Evolutionary conservation across 2,888 invertebrate species (phyloP), one percentile per base, ranked within the genome.

Genomic region (Chrysolina haemoptera): DNA sequence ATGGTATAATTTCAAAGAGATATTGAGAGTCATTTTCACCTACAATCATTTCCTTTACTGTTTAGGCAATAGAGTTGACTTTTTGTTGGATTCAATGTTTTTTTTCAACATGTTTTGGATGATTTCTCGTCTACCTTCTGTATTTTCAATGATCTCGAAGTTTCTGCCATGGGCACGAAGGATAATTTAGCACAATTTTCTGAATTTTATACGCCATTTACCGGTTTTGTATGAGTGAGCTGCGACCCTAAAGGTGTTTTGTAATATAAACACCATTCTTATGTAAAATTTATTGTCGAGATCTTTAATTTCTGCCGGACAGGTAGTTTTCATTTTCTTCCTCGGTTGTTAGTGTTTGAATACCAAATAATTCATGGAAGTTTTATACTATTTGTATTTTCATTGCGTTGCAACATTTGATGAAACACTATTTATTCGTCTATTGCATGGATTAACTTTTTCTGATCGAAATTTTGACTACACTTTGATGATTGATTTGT

Each of bases 181-280:
- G 20, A 55, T 55, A 59, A 27, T 35, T 22, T 27, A 59, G n/a
- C 59, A 59, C 59, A 59, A 59, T 59, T 35, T 59, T 35, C 59
- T 59, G 59, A 35, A 59, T 59, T 59, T 59, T 59, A 59, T 27
- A 35, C 59, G 59, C 59, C 59, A 10, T 27, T 59, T 59, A 59
- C 35, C 59, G 59, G 59, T 59, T 59, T 59, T 35, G 59, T 59
- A 59, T 59, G 59, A 22, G 59, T 59, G 59, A 59, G 59, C 59
- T 27, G 59, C 14, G 35, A 59, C 6, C 59, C 16, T 35, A 14
- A 20, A 59, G 59, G 14, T 59, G 35, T 35, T 59, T 59, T 59
- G 59, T 59, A 59, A 59, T 59, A 27, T 59, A 59, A 59, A 59
- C 59, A 59, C 59, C 59, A 12, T 59, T 59, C 35, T 59, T 35